Base-by-base conservation (phyloP, 2,888 invertebrate species). In the Neoitamus cyanurus region DNA sequence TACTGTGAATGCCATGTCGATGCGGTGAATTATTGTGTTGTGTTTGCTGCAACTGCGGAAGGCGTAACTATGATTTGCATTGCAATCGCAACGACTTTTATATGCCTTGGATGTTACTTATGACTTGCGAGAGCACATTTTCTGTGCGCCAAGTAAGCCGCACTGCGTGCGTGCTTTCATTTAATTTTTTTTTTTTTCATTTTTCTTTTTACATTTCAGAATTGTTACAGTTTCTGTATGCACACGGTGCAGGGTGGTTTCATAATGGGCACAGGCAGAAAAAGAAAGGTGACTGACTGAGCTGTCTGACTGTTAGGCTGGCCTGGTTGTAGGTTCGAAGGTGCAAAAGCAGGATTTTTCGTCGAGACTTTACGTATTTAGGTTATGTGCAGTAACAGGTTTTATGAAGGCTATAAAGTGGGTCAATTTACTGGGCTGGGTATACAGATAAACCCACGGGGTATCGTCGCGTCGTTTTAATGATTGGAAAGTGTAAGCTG, bases 11-110 rank as follows among this genome's bases (percentile, higher is more conserved):
- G 58, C 58, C 58, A 58, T 58, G 20, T 58, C 58, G 58, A 58
- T 20, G 5, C 9, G 15, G 15, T 25, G 15, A 25, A 15, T 25
- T 5, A 48, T 15, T 4, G 20, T 20, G 48, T 48, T 58, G 58
- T 58, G 20, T 58, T 20, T 20, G 58, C 58, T 58, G 58, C 25
- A 58, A 58, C 9, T 9, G 58, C 15, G 20, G 58, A 58, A 58
- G 20, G 58, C 58, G 58, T 58, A 58, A 58, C 58, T 58, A 58
- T 58, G 58, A 58, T 58, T 58, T 58, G 58, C 58, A 58, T 58
- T 58, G 58, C 58, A 58, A 20, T 58, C 58, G 58, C 58, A 58
- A 58, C 58, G 25, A 58, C 58, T 58, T 58, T 58, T 58, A 58
- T 58, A 58, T 25, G 9, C 58, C 25, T 20, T n/a, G 15, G 58